phyloP scores from a whole-genome alignment of 2,797 vertebrate species.

The Chromobotia macracanthus region DNA sequence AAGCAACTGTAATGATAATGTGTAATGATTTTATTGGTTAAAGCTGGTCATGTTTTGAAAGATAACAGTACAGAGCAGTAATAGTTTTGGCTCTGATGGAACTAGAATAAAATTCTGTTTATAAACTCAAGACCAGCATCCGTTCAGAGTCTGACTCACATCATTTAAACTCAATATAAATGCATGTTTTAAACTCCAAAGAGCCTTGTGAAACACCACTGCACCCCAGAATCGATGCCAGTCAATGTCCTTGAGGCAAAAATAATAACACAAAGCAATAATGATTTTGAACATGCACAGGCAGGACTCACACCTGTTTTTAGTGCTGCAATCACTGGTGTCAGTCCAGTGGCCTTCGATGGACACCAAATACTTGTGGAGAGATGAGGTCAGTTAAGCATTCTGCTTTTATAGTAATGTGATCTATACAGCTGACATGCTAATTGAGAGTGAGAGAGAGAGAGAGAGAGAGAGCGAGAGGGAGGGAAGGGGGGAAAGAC shows the following conservation, averaged over 20 bases:
- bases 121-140: constrained; percentile 13
- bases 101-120: not conserved
- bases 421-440: constrained; percentile 43
- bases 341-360: constrained; percentile 48
- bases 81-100: no score
- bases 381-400: constrained; percentile 58
- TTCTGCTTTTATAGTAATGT: constrained; percentile 51
- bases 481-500: not conserved
- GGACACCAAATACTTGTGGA: constrained; percentile 49
- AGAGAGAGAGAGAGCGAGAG: constrained; percentile 11
- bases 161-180: constrained; percentile 45
- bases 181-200: constrained; percentile 39
- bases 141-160: constrained; percentile 3
- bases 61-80: not conserved
- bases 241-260: constrained; percentile 47
- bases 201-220: not conserved
- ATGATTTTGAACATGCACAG: constrained; percentile 44
- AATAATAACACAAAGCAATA: constrained; percentile 55
- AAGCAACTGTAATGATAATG: not conserved
- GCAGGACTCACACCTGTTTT: constrained; percentile 27
- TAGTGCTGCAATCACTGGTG: constrained; percentile 46
- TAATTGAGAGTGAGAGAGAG: constrained; percentile 26
- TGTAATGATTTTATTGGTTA: not conserved
- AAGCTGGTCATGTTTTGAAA: not conserved
- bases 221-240: constrained; percentile 43